Conservation (phyloP, 2,797 vertebrate species). For the Allobates femoralis region DNA sequence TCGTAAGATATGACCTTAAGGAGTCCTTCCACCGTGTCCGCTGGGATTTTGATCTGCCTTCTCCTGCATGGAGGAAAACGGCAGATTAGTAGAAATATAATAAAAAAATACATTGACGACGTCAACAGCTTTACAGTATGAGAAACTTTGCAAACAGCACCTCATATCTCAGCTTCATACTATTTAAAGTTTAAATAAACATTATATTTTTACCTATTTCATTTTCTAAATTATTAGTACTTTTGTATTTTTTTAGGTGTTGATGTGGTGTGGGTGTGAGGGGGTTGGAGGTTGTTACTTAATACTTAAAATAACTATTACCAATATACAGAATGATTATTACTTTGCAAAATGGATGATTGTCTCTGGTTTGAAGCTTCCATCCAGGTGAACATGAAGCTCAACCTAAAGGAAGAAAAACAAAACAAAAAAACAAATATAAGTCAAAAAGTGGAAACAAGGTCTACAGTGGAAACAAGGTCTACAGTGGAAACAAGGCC, state of each 20-base stretch:
- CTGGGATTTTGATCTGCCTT: conserved; percentile 80
- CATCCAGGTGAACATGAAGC: conserved; percentile 94
- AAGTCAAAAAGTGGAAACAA: background rate
- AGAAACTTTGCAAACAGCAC: background rate
- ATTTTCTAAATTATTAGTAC: too few relatives aligned
- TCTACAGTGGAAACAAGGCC: too few relatives aligned
- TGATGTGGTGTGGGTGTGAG: too few relatives aligned
- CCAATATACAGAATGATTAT: conserved; percentile 66
- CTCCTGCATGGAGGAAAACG: conserved; percentile 73
- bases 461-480: background rate
- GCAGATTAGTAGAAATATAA: background rate
- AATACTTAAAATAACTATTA: background rate
- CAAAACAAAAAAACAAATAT: background rate
- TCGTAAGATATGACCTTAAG: conserved; percentile 71
- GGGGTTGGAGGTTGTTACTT: too few relatives aligned
- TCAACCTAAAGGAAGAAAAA: conserved; percentile 81
- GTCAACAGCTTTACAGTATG: background rate
- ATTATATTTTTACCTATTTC: too few relatives aligned
- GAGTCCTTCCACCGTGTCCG: conserved; percentile 72
- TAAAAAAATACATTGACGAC: background rate
- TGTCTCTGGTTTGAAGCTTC: conserved; percentile 88
- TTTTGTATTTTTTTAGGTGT: too few relatives aligned
- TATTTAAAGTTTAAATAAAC: too few relatives aligned
- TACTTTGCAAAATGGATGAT: conserved; percentile 88
- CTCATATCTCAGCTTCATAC: background rate